Evolutionary conservation across 2,113 vertebrate genomes (phyloP).

Genomic region (Tapirus terrestris): DNA sequence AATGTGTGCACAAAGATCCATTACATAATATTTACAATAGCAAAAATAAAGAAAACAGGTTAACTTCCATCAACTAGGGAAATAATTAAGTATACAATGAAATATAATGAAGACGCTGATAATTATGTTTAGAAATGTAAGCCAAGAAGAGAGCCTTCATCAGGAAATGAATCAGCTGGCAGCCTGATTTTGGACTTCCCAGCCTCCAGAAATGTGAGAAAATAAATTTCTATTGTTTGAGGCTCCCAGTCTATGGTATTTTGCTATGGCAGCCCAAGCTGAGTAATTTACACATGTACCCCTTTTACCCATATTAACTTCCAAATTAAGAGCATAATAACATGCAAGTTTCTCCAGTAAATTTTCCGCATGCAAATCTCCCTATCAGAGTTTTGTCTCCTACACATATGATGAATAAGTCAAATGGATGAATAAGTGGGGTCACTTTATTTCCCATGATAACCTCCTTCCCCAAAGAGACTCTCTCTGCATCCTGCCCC

Average conservation of each 20-base stretch:
- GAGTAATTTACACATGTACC: neutral
- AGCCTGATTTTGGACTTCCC: neutral
- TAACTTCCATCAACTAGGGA: too few species aligned
- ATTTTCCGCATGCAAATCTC: neutral
- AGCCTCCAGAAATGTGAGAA: neutral
- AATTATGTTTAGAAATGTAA: too few species aligned
- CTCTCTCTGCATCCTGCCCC: neutral
- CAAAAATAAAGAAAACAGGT: too few species aligned
- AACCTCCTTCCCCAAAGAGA: neutral
- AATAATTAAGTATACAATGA: too few species aligned
- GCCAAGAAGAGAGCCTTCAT: neutral
- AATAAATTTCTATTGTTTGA: neutral
- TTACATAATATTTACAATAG: too few species aligned
- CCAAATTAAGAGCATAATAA: neutral
- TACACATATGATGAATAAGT: neutral
- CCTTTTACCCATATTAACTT: neutral
- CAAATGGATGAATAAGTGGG: neutral
- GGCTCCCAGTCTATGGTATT: neutral
- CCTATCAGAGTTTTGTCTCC: neutral
- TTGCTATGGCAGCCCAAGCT: too few species aligned
- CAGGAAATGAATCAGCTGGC: neutral
- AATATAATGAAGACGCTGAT: too few species aligned
- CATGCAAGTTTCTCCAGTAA: neutral
- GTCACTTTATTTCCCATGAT: neutral
- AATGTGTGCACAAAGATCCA: too few species aligned